Conservation (phyloP, 2,888 invertebrate genomes). For the Arenicola marina region DNA sequence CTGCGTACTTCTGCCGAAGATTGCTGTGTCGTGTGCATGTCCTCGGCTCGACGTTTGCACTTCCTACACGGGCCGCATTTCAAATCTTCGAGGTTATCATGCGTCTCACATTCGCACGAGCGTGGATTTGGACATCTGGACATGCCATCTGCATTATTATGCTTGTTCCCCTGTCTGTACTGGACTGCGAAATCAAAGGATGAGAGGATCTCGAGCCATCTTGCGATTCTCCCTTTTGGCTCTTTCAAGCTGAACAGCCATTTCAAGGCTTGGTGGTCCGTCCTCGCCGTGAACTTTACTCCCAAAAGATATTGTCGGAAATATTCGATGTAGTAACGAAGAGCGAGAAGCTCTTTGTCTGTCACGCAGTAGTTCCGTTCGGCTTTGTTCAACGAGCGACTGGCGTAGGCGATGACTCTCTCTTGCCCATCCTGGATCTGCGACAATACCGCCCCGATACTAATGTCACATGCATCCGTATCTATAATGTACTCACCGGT, state of each 20-base stretch:
- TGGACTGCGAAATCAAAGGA: background rate
- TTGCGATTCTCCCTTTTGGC: constrained; percentile 14
- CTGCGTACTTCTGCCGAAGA: too few relatives aligned
- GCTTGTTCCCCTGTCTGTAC: background rate
- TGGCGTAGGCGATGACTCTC: constrained; percentile 20
- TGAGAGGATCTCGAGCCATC: constrained; percentile 7
- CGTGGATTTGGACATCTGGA: background rate
- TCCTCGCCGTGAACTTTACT: constrained; percentile 28
- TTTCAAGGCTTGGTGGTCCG: constrained; percentile 34
- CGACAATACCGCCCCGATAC: constrained; percentile 16
- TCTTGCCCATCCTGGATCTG: constrained; percentile 20
- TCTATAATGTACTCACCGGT: constrained; percentile 1
- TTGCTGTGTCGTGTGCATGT: too few relatives aligned
- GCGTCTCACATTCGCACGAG: too few relatives aligned
- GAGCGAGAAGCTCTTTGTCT: constrained; percentile 16
- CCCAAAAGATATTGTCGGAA: constrained; percentile 35
- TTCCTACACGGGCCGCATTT: too few relatives aligned
- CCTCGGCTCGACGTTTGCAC: too few relatives aligned
- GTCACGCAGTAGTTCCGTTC: constrained; percentile 25
- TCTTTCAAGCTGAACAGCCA: constrained; percentile 28
- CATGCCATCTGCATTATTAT: constrained; percentile 12
- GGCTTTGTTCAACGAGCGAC: constrained; percentile 6
- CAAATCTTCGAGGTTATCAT: too few relatives aligned
- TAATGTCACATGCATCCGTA: constrained; percentile 15
- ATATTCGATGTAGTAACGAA: constrained; percentile 28